Evolutionary conservation across 2,797 vertebrate genomes (phyloP).

Genomic region (Epinephelus coioides): DNA sequence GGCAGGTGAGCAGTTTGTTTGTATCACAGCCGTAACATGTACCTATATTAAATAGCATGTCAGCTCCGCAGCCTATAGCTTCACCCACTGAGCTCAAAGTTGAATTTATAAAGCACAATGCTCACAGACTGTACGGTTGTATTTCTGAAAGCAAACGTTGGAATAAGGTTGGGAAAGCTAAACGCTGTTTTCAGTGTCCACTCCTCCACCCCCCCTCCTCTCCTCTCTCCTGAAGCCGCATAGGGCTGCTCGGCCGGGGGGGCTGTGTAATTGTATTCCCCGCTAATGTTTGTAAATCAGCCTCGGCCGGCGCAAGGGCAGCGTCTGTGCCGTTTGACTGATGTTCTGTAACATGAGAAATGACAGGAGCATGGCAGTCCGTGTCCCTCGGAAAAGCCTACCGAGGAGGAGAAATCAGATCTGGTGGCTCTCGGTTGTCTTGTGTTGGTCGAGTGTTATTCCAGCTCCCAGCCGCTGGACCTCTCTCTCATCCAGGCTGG

Average conservation of each 20-base stretch:
- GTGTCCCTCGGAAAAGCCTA: conserved; percentile 78
- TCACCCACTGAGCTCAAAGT: conserved; percentile 58
- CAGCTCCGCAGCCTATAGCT: conserved; percentile 31
- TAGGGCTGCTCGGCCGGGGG: conserved; percentile 82
- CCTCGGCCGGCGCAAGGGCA: conserved; percentile 89
- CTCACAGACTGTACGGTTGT: conserved; percentile 34
- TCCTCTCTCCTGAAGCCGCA: conserved; percentile 77
- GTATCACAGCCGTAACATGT: conserved; percentile 43
- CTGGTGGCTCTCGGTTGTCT: conserved; percentile 81
- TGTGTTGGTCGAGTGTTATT: conserved; percentile 84
- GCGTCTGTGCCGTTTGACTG: conserved; percentile 89
- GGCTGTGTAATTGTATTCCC: conserved; percentile 92
- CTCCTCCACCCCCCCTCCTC: conserved; percentile 29
- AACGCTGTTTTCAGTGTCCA: conserved; percentile 58
- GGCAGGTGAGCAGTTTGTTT: conserved; percentile 74
- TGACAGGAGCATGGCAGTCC: conserved; percentile 90
- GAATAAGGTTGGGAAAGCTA: conserved; percentile 54
- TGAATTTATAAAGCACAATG: conserved; percentile 48
- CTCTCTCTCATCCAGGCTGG: conserved; percentile 66
- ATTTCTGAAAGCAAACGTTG: conserved; percentile 31
- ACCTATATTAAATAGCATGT: conserved; percentile 32
- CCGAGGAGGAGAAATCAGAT: conserved; percentile 78
- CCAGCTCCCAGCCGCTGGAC: conserved; percentile 78
- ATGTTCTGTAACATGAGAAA: conserved; percentile 92
- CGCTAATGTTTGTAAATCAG: conserved; percentile 95